phyloP scores from a whole-genome alignment of 2,888 invertebrate genomes.

The Cantharis nigra region DNA sequence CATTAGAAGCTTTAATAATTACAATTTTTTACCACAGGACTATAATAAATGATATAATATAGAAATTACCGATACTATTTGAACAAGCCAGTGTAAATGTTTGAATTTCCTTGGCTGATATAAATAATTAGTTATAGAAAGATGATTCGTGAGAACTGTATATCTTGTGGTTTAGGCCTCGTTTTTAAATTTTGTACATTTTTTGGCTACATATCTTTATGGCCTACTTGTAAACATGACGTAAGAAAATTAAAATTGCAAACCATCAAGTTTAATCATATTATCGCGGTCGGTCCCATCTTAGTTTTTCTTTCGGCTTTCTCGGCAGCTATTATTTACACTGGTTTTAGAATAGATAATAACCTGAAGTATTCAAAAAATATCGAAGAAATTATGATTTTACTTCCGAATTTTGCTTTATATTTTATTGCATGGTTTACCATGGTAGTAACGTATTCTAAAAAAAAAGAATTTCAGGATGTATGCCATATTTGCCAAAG shows the following conservation, averaged over 20 bases:
- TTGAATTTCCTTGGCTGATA: too few species aligned
- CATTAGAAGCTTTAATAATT: too few species aligned
- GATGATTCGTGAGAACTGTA: too few species aligned
- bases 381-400: background rate
- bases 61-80: too few species aligned
- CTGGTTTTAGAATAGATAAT: background rate
- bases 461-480: background rate
- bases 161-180: too few species aligned
- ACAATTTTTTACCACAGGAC: too few species aligned
- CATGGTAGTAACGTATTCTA: too few species aligned
- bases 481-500: accelerated
- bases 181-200: background rate
- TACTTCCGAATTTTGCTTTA: too few species aligned
- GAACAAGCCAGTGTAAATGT: too few species aligned
- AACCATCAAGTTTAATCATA: background rate
- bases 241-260: background rate
- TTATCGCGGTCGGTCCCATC: background rate
- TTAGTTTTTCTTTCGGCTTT: background rate
- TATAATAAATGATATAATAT: too few species aligned
- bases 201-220: background rate
- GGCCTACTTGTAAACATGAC: background rate
- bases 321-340: background rate
- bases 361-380: background rate
- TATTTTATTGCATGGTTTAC: too few species aligned
- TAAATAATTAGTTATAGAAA: too few species aligned